Conservation (phyloP, 2,888 invertebrate genomes). For the Heliconius cydno region DNA sequence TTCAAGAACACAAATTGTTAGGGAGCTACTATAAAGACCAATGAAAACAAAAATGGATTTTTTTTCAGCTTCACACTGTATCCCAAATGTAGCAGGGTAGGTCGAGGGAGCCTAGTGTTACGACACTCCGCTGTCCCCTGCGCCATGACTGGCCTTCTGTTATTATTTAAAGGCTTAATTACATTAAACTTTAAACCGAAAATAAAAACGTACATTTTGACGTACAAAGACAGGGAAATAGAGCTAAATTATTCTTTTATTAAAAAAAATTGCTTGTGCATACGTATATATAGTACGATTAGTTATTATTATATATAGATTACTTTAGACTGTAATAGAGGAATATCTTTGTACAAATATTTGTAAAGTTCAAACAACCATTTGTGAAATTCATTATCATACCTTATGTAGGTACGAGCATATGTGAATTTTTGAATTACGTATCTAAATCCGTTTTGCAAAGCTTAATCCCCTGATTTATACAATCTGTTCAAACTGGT, state of each 20-base stretch:
- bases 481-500: slow-evolving; percentile 35
- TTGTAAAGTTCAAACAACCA: neutral
- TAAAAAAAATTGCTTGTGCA: too few species aligned
- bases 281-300: neutral
- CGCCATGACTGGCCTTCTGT: too few species aligned
- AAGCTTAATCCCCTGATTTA: slow-evolving; percentile 13
- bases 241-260: too few species aligned
- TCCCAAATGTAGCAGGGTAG: too few species aligned
- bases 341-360: neutral
- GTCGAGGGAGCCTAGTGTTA: too few species aligned
- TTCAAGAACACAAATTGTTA: neutral
- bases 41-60: neutral
- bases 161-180: too few species aligned
- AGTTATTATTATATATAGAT: too few species aligned
- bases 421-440: neutral
- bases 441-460: neutral
- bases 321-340: neutral
- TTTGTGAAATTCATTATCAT: slow-evolving; percentile 4
- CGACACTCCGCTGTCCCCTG: too few species aligned
- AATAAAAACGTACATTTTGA: too few species aligned
- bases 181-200: too few species aligned
- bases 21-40: neutral
- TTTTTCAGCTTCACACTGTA: neutral
- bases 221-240: too few species aligned
- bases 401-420: neutral